These are phyloP conservation scores for Xiphydria camelus DNA, from an alignment of 2,888 invertebrate genomes.

Conservation along the genomic window DNA sequence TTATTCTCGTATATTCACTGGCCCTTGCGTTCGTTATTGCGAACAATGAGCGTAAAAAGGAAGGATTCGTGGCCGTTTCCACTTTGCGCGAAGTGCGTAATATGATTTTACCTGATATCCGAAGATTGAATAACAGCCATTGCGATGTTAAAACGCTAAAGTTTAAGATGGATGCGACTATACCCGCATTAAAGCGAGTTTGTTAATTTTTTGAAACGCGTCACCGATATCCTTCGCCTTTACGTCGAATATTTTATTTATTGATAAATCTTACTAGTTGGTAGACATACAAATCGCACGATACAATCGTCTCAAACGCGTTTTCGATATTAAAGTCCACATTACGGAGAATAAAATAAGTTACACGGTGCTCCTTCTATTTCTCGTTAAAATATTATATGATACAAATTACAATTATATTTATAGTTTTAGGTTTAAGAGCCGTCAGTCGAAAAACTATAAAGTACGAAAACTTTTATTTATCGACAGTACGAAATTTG, in stretches of 20 bases:
- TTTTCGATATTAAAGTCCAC: conserved; percentile 42
- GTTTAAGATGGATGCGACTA: too few relatives aligned
- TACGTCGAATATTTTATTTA: conserved; percentile 21
- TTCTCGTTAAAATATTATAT: conserved; percentile 40
- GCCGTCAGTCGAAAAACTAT: conserved; percentile 44
- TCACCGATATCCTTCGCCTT: conserved; percentile 24
- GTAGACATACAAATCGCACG: conserved; percentile 37
- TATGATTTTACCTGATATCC: too few relatives aligned
- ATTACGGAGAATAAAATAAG: conserved; percentile 51
- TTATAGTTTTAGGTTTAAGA: conserved; percentile 47
- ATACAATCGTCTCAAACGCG: too few relatives aligned
- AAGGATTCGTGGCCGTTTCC: conserved; percentile 31
- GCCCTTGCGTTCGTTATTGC: conserved; percentile 33
- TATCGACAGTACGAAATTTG: conserved; percentile 18
- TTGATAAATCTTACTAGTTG: conserved; percentile 9
- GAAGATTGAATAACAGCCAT: too few relatives aligned
- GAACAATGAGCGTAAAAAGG: conserved; percentile 39
- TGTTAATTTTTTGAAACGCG: too few relatives aligned
- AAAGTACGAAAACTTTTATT: conserved; percentile 34
- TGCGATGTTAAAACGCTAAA: too few relatives aligned
- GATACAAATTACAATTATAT: conserved; percentile 51
- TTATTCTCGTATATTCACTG: conserved; percentile 30
- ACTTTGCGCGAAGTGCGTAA: too few relatives aligned
- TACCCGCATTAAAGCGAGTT: too few relatives aligned
- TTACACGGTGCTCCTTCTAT: conserved; percentile 40